Conservation (phyloP, 2,113 vertebrate genomes). For the Toxotes chatareus region DNA sequence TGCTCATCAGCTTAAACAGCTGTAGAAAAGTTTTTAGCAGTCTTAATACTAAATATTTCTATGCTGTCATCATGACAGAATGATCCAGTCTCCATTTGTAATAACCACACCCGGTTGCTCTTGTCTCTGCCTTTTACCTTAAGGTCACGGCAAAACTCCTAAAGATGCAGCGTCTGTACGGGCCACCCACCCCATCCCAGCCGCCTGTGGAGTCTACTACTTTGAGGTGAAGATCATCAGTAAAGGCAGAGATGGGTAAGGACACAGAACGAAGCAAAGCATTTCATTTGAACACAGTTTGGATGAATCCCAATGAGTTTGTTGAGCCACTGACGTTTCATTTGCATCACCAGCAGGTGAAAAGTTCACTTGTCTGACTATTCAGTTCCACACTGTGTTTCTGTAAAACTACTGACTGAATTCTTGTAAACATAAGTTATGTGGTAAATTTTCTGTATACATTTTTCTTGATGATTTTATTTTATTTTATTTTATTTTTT, state of each 20-base stretch:
- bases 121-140: slow-evolving; percentile 27
- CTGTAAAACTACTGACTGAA: not conserved
- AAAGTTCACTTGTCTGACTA: too few species aligned
- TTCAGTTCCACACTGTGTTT: too few species aligned
- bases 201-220: slow-evolving; percentile 98
- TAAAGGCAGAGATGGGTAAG: slow-evolving; percentile 99
- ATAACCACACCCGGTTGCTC: not conserved
- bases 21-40: not conserved
- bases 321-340: too few species aligned
- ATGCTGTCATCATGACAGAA: not conserved
- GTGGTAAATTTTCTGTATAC: too few species aligned
- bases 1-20: not conserved
- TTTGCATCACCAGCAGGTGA: too few species aligned
- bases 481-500: not conserved
- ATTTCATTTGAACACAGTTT: not conserved
- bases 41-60: not conserved
- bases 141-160: slow-evolving; percentile 98
- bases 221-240: slow-evolving; percentile 99
- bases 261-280: not conserved
- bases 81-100: not conserved
- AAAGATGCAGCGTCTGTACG: slow-evolving; percentile 99
- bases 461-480: not conserved
- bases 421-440: not conserved
- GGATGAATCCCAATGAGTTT: too few species aligned
- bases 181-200: slow-evolving; percentile 97